Evolutionary conservation across 2,888 invertebrate genomes (phyloP).

Genomic region (Sphaerophoria rueppellii): DNA sequence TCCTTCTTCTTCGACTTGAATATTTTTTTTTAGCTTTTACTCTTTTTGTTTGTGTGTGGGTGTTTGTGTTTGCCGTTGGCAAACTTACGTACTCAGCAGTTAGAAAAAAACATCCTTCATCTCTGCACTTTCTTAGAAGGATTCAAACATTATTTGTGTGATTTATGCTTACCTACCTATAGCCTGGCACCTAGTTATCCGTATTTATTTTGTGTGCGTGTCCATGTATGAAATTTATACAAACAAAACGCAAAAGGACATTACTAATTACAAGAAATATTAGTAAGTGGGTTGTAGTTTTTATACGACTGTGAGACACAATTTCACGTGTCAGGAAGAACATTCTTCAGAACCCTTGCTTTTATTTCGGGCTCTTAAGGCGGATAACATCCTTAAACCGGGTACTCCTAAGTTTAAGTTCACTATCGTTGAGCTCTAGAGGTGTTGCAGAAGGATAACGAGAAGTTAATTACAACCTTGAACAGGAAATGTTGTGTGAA

Average conservation of each 20-base stretch:
- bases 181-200: not conserved
- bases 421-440: not conserved
- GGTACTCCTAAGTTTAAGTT: not conserved
- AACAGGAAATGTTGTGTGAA: too few relatives aligned
- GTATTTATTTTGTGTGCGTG: slow-evolving; percentile 14
- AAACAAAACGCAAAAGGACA: slow-evolving; percentile 44
- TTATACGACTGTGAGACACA: slow-evolving; percentile 14
- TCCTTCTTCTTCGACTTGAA: slow-evolving; percentile 1
- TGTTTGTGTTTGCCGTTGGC: slow-evolving; percentile 16
- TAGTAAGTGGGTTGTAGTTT: slow-evolving; percentile 8
- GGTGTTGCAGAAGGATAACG: slow-evolving; percentile 17
- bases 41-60: not conserved
- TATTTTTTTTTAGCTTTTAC: not conserved
- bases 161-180: not conserved
- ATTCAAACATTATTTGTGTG: slow-evolving; percentile 22
- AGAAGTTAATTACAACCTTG: slow-evolving; percentile 4
- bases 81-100: not conserved
- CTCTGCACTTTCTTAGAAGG: not conserved
- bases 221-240: slow-evolving; percentile 8
- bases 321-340: slow-evolving; percentile 5
- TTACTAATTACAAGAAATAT: slow-evolving; percentile 54
- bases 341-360: slow-evolving; percentile 5
- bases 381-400: too few relatives aligned
- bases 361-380: not conserved
- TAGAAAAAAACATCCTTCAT: slow-evolving; percentile 18